Evolutionary conservation across 2,797 vertebrate genomes (phyloP), one percentile per base, ranked within the genome.

Genomic region (Parambassis ranga): DNA sequence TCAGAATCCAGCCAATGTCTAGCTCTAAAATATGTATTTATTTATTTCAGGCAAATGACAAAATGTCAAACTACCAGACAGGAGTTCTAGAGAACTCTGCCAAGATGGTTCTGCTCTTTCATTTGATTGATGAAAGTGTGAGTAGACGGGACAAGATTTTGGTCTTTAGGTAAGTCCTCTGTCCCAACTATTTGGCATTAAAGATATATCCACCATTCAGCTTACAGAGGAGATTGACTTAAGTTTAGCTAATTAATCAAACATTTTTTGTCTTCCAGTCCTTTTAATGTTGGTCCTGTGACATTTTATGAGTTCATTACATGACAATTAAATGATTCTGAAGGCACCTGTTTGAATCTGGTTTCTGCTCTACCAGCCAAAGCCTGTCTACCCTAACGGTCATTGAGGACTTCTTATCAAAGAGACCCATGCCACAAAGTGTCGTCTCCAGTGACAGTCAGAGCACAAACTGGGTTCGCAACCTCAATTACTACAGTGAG

Each of bases 91-190:
- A 98, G 62, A 98, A 98, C 85, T 99, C 98, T 0, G 96, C 97
- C 32, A 99, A 99, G 87, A 99, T 99, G 95, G 92, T 97, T 53
- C 87, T 99, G 60, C 94, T 99, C n/a, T 99, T 99, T 81, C 93
- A 98, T 81, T 76, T 99, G 77, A 96, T 99, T 48, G 98, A 99
- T 10, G 97, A 97, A 79, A 97, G 97, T 15, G 94, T 98, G 49
- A 93, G 87, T 68, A 92, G 91, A 77, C 91, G 94, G 84, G 96
- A 99, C 86, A 99, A 98, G 91, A 95, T 98, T 59, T 90, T 99
- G 53, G 95, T 99, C 38, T 99, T 99, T 82, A 99, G 98, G 98
- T 99, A 88, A 65, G 43, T 71, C 46, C 20, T 55, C 13, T 56
- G 16, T 50, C 10, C 18, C 10, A 0, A 3, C 0, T 28, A 10